Evolutionary conservation across 2,888 invertebrate species (phyloP), one percentile per base, ranked within the genome.

Genomic region (Drosophila buzzatii): DNA sequence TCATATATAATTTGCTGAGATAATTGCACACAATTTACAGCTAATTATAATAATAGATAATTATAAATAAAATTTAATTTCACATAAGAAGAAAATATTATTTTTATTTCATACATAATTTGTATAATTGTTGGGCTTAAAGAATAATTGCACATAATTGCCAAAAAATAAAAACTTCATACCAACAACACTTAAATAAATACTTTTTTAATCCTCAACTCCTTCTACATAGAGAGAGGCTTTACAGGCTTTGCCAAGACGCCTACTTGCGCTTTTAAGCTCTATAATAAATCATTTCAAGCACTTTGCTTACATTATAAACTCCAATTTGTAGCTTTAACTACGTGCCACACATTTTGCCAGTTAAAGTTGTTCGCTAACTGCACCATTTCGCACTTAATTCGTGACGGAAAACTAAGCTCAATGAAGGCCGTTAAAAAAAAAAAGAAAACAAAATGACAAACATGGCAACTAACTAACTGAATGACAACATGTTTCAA

Each of bases 401-500:
- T 79, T 77, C 77, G 64, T 64, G 80, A 55, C 47, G 45, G 61
- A 57, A 66, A 71, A 47, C 42, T 51, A 64, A 68, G 65, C 73
- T 53, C 52, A 61, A 64, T 42, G 18, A 53, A 45, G 23, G 39
- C 42, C 61, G 45, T n/a, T 41, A 52, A 35, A n/a, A 27, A 47
- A 27, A 56, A 31, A 66, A 6, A 31, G 31, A 62, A 39, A 45
- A 65, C 53, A 71, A 64, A 71, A 64, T 69, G 45, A 37, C 51
- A 70, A 64, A 61, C 55, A 70, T 52, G 57, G 45, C 63, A 75
- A 67, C 88, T 70, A 84, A 89, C 89, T 87, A 87, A 87, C 90
- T 85, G 75, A 74, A 79, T 90, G 89, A 82, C 89, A 85, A 80
- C 85, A 90, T 86, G 89, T 88, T 84, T 88, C 89, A 85, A 72